These are phyloP conservation scores for Cyprinodon tularosa DNA, from an alignment of 2,113 vertebrate genomes.

Conservation along the genomic window DNA sequence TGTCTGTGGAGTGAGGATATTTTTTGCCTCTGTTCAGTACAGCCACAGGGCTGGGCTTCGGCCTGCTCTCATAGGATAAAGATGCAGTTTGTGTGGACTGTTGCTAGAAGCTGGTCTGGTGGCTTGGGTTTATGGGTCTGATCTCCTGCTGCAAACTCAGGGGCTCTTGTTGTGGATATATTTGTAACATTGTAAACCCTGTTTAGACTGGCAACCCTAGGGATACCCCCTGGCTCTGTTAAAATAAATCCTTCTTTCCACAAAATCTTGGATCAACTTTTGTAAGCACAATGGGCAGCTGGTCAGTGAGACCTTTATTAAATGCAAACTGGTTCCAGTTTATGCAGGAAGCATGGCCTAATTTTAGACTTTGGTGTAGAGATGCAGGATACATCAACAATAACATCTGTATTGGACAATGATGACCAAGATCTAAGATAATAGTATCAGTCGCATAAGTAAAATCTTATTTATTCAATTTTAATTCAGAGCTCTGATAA, in stretches of 20 bases:
- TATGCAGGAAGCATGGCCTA: neutral
- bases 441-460: no score
- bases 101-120: slow-evolving; percentile 52
- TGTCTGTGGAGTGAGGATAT: slow-evolving; percentile 70
- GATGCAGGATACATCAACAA: no score
- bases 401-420: no score
- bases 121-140: slow-evolving; percentile 25
- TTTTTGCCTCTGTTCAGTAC: slow-evolving; percentile 64
- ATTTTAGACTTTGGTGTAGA: neutral
- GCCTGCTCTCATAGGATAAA: slow-evolving; percentile 62
- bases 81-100: slow-evolving; percentile 63
- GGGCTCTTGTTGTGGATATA: slow-evolving; percentile 19
- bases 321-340: neutral
- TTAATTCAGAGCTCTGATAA: no score
- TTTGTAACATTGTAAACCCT: slow-evolving; percentile 39
- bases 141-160: slow-evolving; percentile 6
- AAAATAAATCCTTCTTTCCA: slow-evolving; percentile 3
- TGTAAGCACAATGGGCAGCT: neutral
- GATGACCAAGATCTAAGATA: no score
- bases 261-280: neutral
- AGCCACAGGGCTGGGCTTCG: slow-evolving; percentile 51
- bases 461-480: no score
- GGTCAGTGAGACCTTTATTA: neutral
- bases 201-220: slow-evolving; percentile 54
- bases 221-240: slow-evolving; percentile 55